Conservation (phyloP, 2,113 vertebrate genomes). For the Chauna torquata region DNA sequence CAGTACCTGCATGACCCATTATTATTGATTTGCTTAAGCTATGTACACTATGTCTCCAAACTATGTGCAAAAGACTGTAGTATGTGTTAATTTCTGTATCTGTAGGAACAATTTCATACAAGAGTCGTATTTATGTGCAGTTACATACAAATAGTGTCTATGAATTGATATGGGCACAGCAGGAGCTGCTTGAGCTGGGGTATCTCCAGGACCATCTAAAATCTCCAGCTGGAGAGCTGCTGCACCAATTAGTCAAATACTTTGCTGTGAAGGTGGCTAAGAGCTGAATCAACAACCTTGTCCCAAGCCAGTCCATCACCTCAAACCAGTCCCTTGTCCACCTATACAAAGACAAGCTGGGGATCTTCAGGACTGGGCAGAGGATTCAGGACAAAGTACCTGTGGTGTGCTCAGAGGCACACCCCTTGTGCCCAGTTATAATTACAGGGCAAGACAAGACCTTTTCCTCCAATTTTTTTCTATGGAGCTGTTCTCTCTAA, state of each 20-base stretch:
- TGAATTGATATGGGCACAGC: neutral
- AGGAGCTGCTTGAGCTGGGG: fast-evolving
- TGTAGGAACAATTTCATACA: neutral
- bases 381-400: neutral
- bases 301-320: neutral
- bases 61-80: neutral
- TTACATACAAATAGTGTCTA: neutral
- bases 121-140: neutral
- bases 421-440: neutral
- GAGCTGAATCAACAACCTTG: neutral
- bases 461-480: neutral
- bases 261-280: neutral
- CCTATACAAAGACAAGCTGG: neutral
- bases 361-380: neutral
- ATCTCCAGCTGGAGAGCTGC: neutral
- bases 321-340: neutral
- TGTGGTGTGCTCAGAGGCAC: neutral
- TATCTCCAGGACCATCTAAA: neutral
- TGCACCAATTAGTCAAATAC: neutral
- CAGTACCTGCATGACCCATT: neutral
- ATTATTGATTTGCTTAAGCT: neutral
- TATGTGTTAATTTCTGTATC: neutral
- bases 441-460: neutral
- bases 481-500: neutral
- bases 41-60: fast-evolving